Evolutionary conservation across 2,113 vertebrate genomes (phyloP).

Genomic region (Gymnorhina tibicen): DNA sequence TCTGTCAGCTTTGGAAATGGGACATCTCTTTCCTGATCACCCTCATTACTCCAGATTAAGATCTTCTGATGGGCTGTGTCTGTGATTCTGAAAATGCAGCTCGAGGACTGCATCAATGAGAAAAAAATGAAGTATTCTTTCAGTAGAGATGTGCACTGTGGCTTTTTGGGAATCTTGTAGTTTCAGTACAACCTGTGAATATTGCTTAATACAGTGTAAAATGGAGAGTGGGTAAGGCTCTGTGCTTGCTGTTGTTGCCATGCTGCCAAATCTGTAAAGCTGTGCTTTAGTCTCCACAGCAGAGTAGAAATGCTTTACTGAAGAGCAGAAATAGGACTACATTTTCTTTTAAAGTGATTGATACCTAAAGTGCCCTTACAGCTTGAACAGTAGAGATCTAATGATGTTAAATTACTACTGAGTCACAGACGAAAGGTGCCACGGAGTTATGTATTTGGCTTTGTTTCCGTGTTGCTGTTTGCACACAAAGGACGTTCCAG

Average conservation of each 20-base stretch:
- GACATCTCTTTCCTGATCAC: background rate
- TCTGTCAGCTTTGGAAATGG: background rate
- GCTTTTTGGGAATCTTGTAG: background rate
- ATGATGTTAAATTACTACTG: background rate
- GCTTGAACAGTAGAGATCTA: background rate
- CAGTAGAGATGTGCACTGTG: background rate
- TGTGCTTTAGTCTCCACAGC: background rate
- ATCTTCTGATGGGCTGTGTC: background rate
- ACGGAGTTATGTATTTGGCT: background rate
- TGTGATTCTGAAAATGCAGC: background rate
- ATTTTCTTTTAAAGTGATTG: background rate
- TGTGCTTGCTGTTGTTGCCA: background rate
- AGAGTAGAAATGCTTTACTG: background rate
- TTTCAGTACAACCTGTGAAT: background rate
- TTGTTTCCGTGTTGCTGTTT: background rate
- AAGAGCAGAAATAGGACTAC: background rate
- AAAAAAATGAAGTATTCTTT: background rate
- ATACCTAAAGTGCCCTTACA: background rate
- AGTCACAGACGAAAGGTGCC: background rate
- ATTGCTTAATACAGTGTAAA: background rate
- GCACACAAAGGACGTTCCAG: background rate
- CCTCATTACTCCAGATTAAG: background rate
- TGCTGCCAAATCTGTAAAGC: background rate
- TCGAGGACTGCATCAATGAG: background rate
- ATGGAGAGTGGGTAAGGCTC: background rate